Evolutionary conservation across 2,113 vertebrate species (phyloP), one percentile per base, ranked within the genome.

Genomic region (Protobothrops flavoviridis): DNA sequence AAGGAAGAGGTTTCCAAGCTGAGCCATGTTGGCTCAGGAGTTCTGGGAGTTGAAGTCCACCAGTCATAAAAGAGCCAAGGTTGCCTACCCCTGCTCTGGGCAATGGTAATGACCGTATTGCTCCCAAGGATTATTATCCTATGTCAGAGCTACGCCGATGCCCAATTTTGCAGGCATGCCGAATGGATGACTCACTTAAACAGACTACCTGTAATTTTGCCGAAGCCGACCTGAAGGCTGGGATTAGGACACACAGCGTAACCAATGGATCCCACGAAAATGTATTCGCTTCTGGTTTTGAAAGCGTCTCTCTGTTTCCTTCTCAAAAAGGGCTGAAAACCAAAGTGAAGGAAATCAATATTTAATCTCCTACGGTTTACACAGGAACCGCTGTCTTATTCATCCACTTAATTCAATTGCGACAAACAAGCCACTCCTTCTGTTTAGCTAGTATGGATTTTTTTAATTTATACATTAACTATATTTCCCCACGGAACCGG

Each of bases 391-490:
- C 21, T 55, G 59, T 55, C 50, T 85, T 53, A 91, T 57, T 91
- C 74, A 91, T 26, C 50, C 43, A 2, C 33, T 24, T 15, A 55
- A 13, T 91, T 52, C n/a, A 9, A 81, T 13, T 85, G 53, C 33
- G 4, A 9, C 53, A 17, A 24, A 12, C 64, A 33, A 2, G 8
- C 64, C 64, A 85, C 69, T 57, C 24, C 52, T 33, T 29, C 21
- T 39, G 39, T 20, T 85, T 85, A 13, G 24, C 52, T 45, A 56
- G 12, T 59, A 91, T 56, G n/a, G 74, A 59, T 91, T 57, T 33
- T 39, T 86, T 90, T 87, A 91, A 91, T 86, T 48, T 87, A 91
- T 91, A 50, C n/a, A 43, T 53, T 53, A 33, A 81, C 20, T 81
- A 52, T 50, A 20, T 53, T 53, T 74, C 48, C 90, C 64, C 20